A percentile compares a stretch with the other conserved stretches of the same genome.
Conservation (phyloP, 1,140 invertebrate species). For the Lasaia peninsularis region DNA sequence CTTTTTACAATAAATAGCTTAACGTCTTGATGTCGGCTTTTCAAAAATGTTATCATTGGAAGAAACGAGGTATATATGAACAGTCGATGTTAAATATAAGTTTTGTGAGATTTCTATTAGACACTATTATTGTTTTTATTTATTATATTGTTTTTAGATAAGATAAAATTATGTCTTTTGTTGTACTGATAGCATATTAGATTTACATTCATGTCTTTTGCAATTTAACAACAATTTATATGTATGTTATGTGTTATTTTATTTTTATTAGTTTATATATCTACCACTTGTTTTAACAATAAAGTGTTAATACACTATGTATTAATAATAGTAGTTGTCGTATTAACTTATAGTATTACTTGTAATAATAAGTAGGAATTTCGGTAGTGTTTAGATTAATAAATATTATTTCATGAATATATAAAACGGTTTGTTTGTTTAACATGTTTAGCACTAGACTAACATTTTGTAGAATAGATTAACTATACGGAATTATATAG, state of each 20-base stretch:
- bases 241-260: slow-evolving; percentile 55
- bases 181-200: slow-evolving; percentile 36
- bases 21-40: slow-evolving; percentile 73
- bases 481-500: slow-evolving; percentile 52
- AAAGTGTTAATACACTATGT: slow-evolving; percentile 50
- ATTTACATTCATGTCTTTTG: slow-evolving; percentile 44
- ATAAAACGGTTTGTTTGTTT: slow-evolving; percentile 74
- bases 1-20: slow-evolving; percentile 68
- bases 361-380: slow-evolving; percentile 69
- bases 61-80: slow-evolving; percentile 70
- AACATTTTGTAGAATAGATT: slow-evolving; percentile 75
- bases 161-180: slow-evolving; percentile 43
- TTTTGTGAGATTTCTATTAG: slow-evolving; percentile 58
- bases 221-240: slow-evolving; percentile 38
- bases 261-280: slow-evolving; percentile 28
- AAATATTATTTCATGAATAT: slow-evolving; percentile 73
- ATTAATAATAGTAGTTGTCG: slow-evolving; percentile 56
- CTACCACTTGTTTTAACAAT: slow-evolving; percentile 37
- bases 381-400: slow-evolving; percentile 69
- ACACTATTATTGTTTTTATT: slow-evolving; percentile 41
- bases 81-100: slow-evolving; percentile 65
- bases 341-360: slow-evolving; percentile 71
- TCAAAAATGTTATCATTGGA: slow-evolving; percentile 72
- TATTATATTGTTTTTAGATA: slow-evolving; percentile 48
- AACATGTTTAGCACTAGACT: slow-evolving; percentile 76